These are phyloP conservation scores for Phrynocephalus versicolor DNA, from an alignment of 2,113 vertebrate species.

Conservation along the genomic window DNA sequence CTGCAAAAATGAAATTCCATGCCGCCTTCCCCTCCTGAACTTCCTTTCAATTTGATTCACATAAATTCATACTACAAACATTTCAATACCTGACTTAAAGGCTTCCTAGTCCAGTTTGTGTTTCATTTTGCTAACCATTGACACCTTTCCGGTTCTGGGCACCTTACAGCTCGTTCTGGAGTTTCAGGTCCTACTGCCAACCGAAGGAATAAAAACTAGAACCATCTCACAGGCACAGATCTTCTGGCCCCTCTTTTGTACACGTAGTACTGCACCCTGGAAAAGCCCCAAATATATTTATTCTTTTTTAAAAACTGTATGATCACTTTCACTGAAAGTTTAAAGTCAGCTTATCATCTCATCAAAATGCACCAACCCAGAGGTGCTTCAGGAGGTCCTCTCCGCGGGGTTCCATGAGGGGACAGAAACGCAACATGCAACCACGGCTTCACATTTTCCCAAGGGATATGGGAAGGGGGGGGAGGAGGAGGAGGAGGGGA, in stretches of 20 bases:
- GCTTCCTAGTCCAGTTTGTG: conserved; percentile 47
- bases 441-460: conserved; percentile 53
- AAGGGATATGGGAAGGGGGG: no score
- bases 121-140: conserved; percentile 61
- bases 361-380: conserved; percentile 73
- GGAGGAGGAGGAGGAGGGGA: conserved; percentile 39
- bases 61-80: conserved; percentile 66
- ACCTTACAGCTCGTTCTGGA: conserved; percentile 72
- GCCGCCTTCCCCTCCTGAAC: conserved; percentile 38
- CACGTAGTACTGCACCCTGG: conserved; percentile 67
- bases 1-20: conserved; percentile 53
- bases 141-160: conserved; percentile 51
- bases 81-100: conserved; percentile 62
- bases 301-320: conserved; percentile 74
- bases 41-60: conserved; percentile 52
- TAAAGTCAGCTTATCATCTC: conserved; percentile 77
- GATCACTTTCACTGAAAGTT: conserved; percentile 88
- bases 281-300: conserved; percentile 74
- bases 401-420: conserved; percentile 71
- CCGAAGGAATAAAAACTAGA: conserved; percentile 62
- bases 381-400: conserved; percentile 68
- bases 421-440: conserved; percentile 72
- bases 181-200: conserved; percentile 66
- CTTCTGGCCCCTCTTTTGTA: conserved; percentile 66
- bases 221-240: conserved; percentile 67